Evolutionary conservation across 2,797 vertebrate species (phyloP).

Genomic region (Phalanger gymnotis): DNA sequence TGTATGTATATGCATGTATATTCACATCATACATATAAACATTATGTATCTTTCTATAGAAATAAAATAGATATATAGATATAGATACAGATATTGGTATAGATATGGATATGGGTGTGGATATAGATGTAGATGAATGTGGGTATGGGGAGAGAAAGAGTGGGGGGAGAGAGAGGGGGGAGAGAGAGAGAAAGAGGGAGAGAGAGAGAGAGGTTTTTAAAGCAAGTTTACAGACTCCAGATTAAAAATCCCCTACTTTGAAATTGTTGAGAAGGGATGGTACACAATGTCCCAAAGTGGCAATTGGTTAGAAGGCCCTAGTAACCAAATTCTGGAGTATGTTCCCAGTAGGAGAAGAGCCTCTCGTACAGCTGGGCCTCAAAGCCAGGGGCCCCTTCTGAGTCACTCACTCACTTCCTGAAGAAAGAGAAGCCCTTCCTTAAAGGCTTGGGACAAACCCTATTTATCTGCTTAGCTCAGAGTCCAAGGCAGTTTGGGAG

Average conservation of each 20-base stretch:
- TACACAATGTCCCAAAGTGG: background rate
- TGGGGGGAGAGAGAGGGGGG: no score
- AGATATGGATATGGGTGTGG: background rate
- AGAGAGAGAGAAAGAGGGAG: background rate
- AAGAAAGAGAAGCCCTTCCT: slow-evolving; percentile 27
- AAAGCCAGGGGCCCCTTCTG: background rate
- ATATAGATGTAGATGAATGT: background rate
- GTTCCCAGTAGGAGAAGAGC: background rate
- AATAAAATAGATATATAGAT: background rate
- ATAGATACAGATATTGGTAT: background rate
- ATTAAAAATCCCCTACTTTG: background rate
- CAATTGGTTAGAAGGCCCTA: background rate
- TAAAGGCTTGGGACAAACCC: background rate
- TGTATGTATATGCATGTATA: background rate
- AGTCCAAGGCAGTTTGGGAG: background rate
- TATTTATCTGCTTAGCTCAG: slow-evolving; percentile 53
- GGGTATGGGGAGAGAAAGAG: background rate
- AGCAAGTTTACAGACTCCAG: background rate
- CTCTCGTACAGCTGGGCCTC: background rate
- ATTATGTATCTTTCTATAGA: background rate
- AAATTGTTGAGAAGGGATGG: background rate
- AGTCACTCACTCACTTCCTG: slow-evolving; percentile 54
- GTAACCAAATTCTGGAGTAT: background rate
- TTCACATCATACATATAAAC: background rate
- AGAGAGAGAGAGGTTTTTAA: background rate